Base-by-base conservation (phyloP, 2,888 invertebrate species). In the Chrysodeixis includens region DNA sequence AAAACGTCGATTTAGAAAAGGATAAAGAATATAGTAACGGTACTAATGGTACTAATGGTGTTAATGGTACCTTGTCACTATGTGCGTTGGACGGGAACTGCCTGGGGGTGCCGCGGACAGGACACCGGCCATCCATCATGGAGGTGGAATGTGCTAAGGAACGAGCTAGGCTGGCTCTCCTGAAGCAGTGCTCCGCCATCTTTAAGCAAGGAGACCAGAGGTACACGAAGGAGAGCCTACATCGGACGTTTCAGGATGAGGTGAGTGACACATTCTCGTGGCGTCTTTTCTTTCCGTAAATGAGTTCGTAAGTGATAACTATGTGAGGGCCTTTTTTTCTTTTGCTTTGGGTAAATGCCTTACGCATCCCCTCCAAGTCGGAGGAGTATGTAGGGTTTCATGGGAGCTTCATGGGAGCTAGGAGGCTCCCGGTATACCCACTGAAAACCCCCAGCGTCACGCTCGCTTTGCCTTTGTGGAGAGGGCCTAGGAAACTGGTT, bases 81-180 rank as follows among this genome's bases (percentile, higher is more conserved):
- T 76, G 56, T 35, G 71, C 35, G 49, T 60, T 7, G 26, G 65
- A 75, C 9, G 78, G 65, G 4, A 69, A 77, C 57, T 75, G 63
- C 40, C 54, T 77, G 20, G 69, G 69, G 1, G 86, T 90, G 12
- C 86, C 90, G 0, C 83, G 89, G 14, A 84, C 82, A 51, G 90
- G 90, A 1, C 92, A 90, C 22, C 82, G 93, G 46, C 96, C 96
- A 92, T 97, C 96, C 30, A 96, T 96, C 64, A 97, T 97, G 97
- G 97, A 97, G 83, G 96, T 96, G 81, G 97, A 97, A 84, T 96
- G 96, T 85, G 95, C 96, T 5, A 93, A 96, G 78, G 97, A 97
- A 83, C 95, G 96, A 60, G 90, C 96, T 65, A 94, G 97, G 65
- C 83, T 95, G 75, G 93, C 95, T 1, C 93, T 96, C n/a, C 86